These are phyloP conservation scores for Pachliopta kotzebuea DNA, from an alignment of 2,888 invertebrate genomes.

Conservation along the genomic window DNA sequence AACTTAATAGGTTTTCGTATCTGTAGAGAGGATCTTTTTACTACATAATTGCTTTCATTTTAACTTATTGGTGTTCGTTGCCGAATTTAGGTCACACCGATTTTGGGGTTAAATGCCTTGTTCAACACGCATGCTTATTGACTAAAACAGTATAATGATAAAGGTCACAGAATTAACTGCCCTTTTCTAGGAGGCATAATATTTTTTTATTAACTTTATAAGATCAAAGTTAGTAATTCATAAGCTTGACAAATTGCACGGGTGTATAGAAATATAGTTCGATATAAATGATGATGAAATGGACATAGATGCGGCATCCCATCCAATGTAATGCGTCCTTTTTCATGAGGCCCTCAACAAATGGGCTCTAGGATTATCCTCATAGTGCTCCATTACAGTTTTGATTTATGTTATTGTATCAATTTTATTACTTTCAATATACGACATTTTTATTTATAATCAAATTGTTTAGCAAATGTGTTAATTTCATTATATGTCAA, in stretches of 20 bases:
- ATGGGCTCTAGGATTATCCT: constrained; percentile 63
- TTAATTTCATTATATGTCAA: not conserved
- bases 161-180: no score
- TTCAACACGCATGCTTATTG: no score
- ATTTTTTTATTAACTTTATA: no score
- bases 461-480: not conserved
- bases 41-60: constrained; percentile 23
- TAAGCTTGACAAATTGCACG: not conserved
- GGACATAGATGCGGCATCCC: constrained; percentile 9
- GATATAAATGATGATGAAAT: constrained; percentile 12
- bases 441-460: constrained; percentile 1
- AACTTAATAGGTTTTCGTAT: constrained; percentile 25
- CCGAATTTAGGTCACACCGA: no score
- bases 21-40: constrained; percentile 9
- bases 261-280: not conserved
- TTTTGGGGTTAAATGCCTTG: no score
- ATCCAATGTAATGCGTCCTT: constrained; percentile 21
- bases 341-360: constrained; percentile 54
- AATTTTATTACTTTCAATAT: not conserved
- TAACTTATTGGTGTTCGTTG: not conserved
- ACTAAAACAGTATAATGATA: no score
- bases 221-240: no score
- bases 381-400: constrained; percentile 12
- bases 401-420: constrained; percentile 17
- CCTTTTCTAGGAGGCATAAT: no score